Evolutionary conservation across 2,797 vertebrate genomes (phyloP), one percentile per base, ranked within the genome.

Genomic region (Gephyroberyx darwinii): DNA sequence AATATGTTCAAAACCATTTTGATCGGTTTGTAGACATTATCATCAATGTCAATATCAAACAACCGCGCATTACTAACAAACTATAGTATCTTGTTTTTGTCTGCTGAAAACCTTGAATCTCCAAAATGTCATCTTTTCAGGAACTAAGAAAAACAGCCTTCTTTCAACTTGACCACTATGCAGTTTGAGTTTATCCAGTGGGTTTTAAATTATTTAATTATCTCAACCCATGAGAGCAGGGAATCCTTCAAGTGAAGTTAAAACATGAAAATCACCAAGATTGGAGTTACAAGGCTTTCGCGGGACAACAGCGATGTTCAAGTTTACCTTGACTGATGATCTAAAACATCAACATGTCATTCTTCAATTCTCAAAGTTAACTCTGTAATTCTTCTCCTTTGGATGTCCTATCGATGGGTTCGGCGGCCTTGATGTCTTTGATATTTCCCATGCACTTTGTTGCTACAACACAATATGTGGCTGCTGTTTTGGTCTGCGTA

Each of bases 391-490:
- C 4, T 39, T 48, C 4, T 52, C 31, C 50, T 52, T 39, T 62
- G 5, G 20, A 66, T 53, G 43, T 35, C 65, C n/a, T 53, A 26
- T 26, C 26, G 26, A 26, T 26, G 26, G 26, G 26, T 65, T 5
- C 41, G 50, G 16, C 48, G 4, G 37, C 58, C 19, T 31, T 22
- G 5, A 20, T 57, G 57, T 70, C 5, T 5, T 7, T 33, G 59
- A 50, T 22, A 48, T 19, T 31, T 69, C 12, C 20, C 30, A 65
- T 37, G 1, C 43, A 65, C 33, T 50, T 65, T 45, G 22, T 33
- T 61, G 60, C 5, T 62, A n/a, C 22, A 30, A 5, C 43, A 61
- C 20, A 45, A 17, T 47, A 61, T 17, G 26, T 17, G 41, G 31
- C 26, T n/a, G 45, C 20, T n/a, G 12, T 26, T n/a, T 47, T 45